These are phyloP conservation scores for Chrysodeixis includens DNA, from an alignment of 2,888 invertebrate species.

Conservation along the genomic window DNA sequence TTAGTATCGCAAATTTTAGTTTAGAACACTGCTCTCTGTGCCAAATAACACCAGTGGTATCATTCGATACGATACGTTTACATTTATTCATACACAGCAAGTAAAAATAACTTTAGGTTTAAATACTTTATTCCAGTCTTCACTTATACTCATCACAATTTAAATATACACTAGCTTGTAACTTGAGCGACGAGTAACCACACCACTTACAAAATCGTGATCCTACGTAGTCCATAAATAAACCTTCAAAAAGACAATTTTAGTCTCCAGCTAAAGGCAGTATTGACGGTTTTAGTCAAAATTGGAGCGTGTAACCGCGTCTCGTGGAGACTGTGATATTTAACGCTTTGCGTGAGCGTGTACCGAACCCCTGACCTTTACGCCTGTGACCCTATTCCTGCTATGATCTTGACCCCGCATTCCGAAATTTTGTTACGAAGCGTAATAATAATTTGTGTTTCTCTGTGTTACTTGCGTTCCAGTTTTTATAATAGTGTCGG, in stretches of 20 bases:
- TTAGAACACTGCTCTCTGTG: too few species aligned
- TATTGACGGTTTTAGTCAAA: background rate
- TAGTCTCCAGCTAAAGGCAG: background rate
- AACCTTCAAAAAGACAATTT: background rate
- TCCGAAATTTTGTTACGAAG: background rate
- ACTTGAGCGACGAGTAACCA: too few species aligned
- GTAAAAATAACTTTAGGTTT: too few species aligned
- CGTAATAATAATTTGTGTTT: slow-evolving; percentile 1
- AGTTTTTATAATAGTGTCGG: background rate
- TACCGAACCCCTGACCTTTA: slow-evolving; percentile 6
- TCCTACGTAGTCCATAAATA: too few species aligned
- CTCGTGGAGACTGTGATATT: background rate
- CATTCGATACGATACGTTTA: too few species aligned
- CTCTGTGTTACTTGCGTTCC: background rate
- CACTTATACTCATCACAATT: too few species aligned
- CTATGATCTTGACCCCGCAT: slow-evolving; percentile 2
- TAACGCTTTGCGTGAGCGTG: background rate
- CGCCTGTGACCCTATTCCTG: background rate
- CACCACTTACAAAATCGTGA: too few species aligned
- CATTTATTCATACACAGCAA: too few species aligned
- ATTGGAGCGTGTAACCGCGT: background rate
- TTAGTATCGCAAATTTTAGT: too few species aligned
- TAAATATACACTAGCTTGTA: too few species aligned
- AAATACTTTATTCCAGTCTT: too few species aligned
- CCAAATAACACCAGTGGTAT: too few species aligned